Base-by-base conservation (phyloP, 2,797 vertebrate genomes). In the Microctenopoma steveboyesi region DNA sequence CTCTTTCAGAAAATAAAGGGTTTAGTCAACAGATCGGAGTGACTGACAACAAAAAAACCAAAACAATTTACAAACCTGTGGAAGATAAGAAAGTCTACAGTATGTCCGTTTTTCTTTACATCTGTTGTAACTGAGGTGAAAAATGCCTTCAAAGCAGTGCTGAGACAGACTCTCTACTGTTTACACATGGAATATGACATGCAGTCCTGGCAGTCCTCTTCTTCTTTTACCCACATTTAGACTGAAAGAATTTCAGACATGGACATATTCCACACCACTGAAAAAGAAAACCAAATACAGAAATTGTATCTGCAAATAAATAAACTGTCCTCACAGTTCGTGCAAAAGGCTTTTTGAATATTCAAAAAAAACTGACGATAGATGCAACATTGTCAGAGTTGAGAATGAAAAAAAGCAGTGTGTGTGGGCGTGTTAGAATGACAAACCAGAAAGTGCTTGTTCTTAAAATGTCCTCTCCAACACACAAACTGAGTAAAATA, bases 371-470 rank as follows among this genome's bases (percentile, higher is more conserved):
- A 65, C 3, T 18, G 74, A 83, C 72, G 74, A 86, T 74, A 69
- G 59, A 82, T 70, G 70, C 35, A 71, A 71, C 63, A 18, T 67
- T 85, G 75, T 78, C 75, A 2, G 69, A 76, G 74, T 74, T 63
- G 51, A 69, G 75, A 45, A 47, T 39, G 16, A 64, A 78, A 69
- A 69, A 22, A 63, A 64, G 59, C 72, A 40, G 59, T 70, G 72
- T 59, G 73, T 49, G 88, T 88, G 84, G 84, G 86, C 25, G 79
- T 79, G 67, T 75, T 67, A 74, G 78, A 89, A 78, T 84, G 86
- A 88, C 84, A 86, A 87, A 83, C 54, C 76, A 78, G 70, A 88
- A 81, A 81, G 69, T 42, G 76, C 68, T 87, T 70, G 73, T 81
- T 86, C 76, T 78, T 60, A 69, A 39, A 84, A 76, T 78, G 74